These are phyloP conservation scores for Drosophila lini DNA, from an alignment of 1,140 invertebrate genomes.

Conservation along the genomic window DNA sequence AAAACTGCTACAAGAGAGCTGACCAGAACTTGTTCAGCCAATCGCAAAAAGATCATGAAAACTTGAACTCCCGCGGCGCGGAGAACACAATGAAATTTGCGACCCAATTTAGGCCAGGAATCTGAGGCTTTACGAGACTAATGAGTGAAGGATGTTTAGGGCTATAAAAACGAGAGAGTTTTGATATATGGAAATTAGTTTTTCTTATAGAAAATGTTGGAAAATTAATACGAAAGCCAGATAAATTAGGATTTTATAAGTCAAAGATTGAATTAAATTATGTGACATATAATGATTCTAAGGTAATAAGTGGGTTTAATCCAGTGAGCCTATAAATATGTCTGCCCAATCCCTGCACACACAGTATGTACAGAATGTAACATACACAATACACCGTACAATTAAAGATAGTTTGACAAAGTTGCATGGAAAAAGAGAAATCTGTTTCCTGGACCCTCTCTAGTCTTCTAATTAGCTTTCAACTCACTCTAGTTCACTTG, in stretches of 20 bases:
- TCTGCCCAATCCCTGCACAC: background rate
- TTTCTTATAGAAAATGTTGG: background rate
- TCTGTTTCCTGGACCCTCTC: too few relatives aligned
- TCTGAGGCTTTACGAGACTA: conserved; percentile 2
- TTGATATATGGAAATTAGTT: too few relatives aligned
- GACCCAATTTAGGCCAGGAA: conserved; percentile 16
- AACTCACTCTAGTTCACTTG: conserved; percentile 21
- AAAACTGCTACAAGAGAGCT: conserved; percentile 24
- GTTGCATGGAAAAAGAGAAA: background rate
- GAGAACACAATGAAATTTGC: conserved; percentile 33
- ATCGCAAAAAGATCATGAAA: conserved; percentile 33
- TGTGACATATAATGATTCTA: too few relatives aligned
- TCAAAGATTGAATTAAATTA: too few relatives aligned
- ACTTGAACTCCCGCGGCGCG: background rate
- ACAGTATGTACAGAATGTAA: background rate
- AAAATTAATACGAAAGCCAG: too few relatives aligned
- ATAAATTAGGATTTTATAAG: too few relatives aligned
- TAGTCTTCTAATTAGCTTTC: conserved; percentile 46
- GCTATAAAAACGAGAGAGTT: background rate
- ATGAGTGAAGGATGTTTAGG: conserved; percentile 5
- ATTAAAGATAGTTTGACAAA: background rate
- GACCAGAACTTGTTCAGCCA: conserved; percentile 19
- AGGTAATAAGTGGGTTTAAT: too few relatives aligned
- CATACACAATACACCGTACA: background rate
- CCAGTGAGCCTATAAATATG: too few relatives aligned